Evolutionary conservation across 1,140 invertebrate species (phyloP).

Genomic region (Conus betulinus): DNA sequence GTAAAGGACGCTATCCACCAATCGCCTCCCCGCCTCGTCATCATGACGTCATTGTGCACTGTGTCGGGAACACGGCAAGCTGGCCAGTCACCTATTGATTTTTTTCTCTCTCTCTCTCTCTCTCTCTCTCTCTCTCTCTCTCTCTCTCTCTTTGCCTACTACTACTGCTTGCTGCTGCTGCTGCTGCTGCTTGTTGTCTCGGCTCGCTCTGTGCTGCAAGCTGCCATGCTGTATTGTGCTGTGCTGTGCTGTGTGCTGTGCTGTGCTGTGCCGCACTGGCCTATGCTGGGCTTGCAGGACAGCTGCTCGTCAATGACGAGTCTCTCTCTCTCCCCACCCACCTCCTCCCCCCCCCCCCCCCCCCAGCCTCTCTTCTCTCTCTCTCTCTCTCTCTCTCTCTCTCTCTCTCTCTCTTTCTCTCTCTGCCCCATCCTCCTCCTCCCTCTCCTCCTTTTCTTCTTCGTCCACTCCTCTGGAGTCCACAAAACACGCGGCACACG

Average conservation of each 20-base stretch:
- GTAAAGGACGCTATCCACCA: slow-evolving; percentile 16
- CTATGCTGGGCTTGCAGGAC: too few relatives aligned
- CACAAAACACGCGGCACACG: too few relatives aligned
- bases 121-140: neutral
- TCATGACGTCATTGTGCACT: slow-evolving; percentile 15
- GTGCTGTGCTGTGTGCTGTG: slow-evolving; percentile 18
- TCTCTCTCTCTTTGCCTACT: neutral
- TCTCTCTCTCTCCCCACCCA: too few relatives aligned
- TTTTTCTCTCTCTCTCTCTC: neutral
- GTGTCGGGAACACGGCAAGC: neutral
- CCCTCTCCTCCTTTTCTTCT: neutral
- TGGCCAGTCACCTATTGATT: slow-evolving; percentile 20
- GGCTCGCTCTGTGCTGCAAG: neutral
- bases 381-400: slow-evolving; percentile 18
- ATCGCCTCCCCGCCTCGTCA: neutral
- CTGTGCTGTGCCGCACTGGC: neutral
- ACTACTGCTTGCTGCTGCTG: neutral
- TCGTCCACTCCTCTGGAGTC: too few relatives aligned
- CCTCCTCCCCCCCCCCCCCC: neutral
- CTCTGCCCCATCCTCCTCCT: neutral
- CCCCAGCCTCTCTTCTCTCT: slow-evolving; percentile 25
- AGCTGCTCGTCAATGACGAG: too few relatives aligned
- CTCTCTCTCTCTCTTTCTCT: neutral
- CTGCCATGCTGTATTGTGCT: neutral
- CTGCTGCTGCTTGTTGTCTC: neutral